These are phyloP conservation scores for Darevskia nairensis DNA, from an alignment of 2,797 vertebrate genomes.

Conservation along the genomic window DNA sequence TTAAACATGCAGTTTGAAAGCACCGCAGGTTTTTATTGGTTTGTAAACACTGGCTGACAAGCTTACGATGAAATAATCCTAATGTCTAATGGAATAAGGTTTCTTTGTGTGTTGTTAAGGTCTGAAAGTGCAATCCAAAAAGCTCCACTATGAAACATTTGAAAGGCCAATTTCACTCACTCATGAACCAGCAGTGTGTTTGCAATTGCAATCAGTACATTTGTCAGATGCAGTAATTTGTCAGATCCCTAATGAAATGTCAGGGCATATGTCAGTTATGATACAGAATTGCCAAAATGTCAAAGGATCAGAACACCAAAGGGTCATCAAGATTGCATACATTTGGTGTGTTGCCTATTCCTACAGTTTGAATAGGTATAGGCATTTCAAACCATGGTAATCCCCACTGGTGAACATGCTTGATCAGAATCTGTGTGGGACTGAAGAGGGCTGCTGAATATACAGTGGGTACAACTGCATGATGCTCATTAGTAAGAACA, in stretches of 20 bases:
- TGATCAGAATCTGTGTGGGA: neutral
- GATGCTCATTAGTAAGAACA: neutral
- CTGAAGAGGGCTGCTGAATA: neutral
- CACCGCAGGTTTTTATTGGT: neutral
- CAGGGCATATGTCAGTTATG: neutral
- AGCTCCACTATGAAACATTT: neutral
- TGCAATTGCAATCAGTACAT: neutral
- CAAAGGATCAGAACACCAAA: neutral
- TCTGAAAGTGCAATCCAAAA: neutral
- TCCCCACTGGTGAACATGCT: neutral
- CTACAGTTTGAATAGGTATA: too few species aligned
- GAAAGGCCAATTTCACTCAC: neutral
- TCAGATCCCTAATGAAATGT: neutral
- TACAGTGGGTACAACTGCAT: neutral
- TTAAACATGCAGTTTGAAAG: slow-evolving; percentile 29
- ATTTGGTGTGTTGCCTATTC: neutral
- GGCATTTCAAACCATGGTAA: neutral
- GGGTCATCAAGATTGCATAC: neutral
- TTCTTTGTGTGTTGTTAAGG: neutral
- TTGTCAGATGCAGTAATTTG: neutral
- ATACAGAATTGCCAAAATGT: neutral
- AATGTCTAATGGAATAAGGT: neutral
- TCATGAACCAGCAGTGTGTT: neutral
- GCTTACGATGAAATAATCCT: neutral
- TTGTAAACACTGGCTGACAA: slow-evolving; percentile 16